phyloP scores from a whole-genome alignment of 2,113 vertebrate species.

The Vulpes vulpes region DNA sequence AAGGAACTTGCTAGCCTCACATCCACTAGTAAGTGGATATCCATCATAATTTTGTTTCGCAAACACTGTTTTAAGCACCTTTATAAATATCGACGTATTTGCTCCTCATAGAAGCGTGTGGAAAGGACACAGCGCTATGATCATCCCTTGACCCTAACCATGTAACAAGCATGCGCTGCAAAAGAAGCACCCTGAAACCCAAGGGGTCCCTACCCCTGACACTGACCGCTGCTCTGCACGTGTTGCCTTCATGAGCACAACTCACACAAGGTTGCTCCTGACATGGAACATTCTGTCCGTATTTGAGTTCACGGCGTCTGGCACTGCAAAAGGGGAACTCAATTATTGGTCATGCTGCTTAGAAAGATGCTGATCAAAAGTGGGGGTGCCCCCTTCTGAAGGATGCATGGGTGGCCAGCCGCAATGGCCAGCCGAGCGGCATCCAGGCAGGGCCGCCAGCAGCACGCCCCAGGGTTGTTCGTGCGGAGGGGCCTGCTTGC shows the following conservation, averaged over 20 bases:
- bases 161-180: too few species aligned
- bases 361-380: too few species aligned
- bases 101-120: background rate
- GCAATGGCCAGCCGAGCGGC: background rate
- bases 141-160: background rate
- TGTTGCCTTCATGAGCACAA: background rate
- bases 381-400: background rate
- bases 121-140: background rate
- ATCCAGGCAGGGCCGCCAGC: rapidly evolving
- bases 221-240: background rate
- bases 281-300: background rate
- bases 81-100: background rate
- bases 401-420: rapidly evolving
- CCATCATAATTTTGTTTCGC: background rate
- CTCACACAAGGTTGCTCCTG: background rate
- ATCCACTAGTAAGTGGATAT: too few species aligned
- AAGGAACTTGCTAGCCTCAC: rapidly evolving
- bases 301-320: background rate
- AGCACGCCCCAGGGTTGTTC: rapidly evolving
- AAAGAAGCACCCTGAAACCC: background rate
- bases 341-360: background rate
- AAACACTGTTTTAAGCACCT: background rate
- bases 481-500: too few species aligned
- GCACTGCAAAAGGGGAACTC: too few species aligned
- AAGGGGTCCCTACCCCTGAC: rapidly evolving